Evolutionary conservation across 2,888 invertebrate species (phyloP), one percentile per base, ranked within the genome.

Genomic region (Nudaria mundana): DNA sequence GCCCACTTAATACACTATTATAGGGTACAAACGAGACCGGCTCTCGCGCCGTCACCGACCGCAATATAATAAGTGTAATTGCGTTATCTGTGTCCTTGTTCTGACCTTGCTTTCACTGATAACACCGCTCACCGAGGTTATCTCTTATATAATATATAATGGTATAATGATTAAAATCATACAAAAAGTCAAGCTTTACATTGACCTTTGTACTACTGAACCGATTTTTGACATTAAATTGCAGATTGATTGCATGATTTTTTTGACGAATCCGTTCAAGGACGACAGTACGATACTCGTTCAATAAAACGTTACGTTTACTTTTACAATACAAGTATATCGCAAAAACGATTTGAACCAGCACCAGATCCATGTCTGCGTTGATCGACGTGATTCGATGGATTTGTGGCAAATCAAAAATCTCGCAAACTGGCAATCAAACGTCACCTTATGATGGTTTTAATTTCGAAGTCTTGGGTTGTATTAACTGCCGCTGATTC

Each of bases 31-130:
- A 61, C 59, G 61, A 49, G 46, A 32, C 43, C 35, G 34, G 56
- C 55, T 53, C 63, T 44, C 44, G 65, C 69, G 64, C 66, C 55
- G 57, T 59, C 49, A 40, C 51, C 58, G 60, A 68, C 64, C 74
- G 69, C 63, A 66, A 71, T 64, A 70, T 79, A 81, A 82, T 81
- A 66, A 75, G 72, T 68, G 64, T 76, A 81, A 81, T 84, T 80
- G 76, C 73, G 63, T 76, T 81, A 81, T 76, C 79, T 55, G 59
- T 61, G 80, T 81, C 85, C 83, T 85, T 83, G 77, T 67, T 66
- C 48, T 71, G 85, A 81, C 85, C 84, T 86, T 84, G 81, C 85
- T 85, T 87, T 87, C 84, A 84, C 83, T 86, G 86, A 87, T 87
- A 87, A 82, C 79, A 46, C 42, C 44, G 66, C 31, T 42, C 59